Percentiles rank a stretch among this genome's conserved stretches.
phyloP scores from a whole-genome alignment of 2,113 vertebrate genomes.

The Lamprotornis superbus region DNA sequence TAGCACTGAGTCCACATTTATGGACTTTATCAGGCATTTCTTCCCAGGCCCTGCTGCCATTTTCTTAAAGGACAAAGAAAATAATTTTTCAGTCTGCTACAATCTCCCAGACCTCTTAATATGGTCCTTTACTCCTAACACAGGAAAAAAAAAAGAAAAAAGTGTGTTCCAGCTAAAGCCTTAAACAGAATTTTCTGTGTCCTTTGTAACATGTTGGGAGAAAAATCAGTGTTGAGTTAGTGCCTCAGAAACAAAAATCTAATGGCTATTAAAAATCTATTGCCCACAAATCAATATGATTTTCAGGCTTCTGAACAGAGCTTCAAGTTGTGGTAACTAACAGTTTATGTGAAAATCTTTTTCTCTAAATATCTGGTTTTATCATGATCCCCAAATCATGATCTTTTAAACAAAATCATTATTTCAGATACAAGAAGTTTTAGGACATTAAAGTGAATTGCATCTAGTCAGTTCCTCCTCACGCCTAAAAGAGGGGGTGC shows the following conservation, averaged over 20 bases:
- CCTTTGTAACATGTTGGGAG: background rate
- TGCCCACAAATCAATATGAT: background rate
- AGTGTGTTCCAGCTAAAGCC: background rate
- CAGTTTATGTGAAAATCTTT: background rate
- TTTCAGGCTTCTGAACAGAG: background rate
- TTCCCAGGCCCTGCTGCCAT: background rate
- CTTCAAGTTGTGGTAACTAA: background rate
- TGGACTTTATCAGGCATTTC: background rate
- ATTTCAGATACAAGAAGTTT: background rate
- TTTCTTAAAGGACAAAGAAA: background rate
- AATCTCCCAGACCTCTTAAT: background rate
- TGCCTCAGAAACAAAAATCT: background rate
- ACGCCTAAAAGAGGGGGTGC: background rate
- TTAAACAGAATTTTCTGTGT: background rate
- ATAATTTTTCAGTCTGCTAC: background rate
- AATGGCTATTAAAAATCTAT: background rate
- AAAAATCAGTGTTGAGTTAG: background rate
- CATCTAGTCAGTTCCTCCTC: background rate
- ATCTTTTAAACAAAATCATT: background rate
- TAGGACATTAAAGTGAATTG: background rate
- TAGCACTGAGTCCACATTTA: background rate
- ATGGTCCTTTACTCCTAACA: background rate
- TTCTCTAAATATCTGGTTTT: background rate
- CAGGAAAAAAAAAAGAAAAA: background rate
- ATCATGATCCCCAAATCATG: background rate